Evolutionary conservation across 1,140 invertebrate species (phyloP), one percentile per base, ranked within the genome.

Genomic region (Penaeus chinensis): DNA sequence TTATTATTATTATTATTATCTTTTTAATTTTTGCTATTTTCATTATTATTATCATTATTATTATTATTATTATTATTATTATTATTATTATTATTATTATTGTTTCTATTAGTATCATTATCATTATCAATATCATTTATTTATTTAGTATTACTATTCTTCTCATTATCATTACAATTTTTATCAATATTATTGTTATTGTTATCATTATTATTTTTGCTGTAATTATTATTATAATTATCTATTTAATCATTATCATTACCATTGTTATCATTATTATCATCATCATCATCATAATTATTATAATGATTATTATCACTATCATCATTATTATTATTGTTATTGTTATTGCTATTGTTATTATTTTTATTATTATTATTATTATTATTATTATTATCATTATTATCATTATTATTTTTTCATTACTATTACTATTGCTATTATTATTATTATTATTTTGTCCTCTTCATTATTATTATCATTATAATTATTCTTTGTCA

Each of bases 271-370:
- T 78, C 47, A 47, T 78, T 42, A 20, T 78, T 22, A 37, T 78
- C 47, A 37, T 78, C 47, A 37, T 78, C 47, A 78, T 78, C 47
- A 78, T 78, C 22, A 78, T 78, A 47, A 78, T 78, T 42, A 42
- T 78, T 78, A 78, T 42, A 4, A 78, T 78, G 47, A 78, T 78
- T 42, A 78, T 78, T 78, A 78, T 78, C 22, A 78, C 4, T 42
- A 78, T 32, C 47, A 78, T 78, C 22, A 78, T 78, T 78, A 78
- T 78, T 20, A 78, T 78, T 13, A 78, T 78, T 42, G 47, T 78
- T 78, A 78, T 78, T 80, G 27, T 80, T 80, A 60, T 80, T 16
- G n/a, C 61, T 60, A 80, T 80, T 54, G 27, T 80, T 60, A 80
- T 54, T 80, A 80, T 60, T 47, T 2, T 60, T 54, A 20, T 79